These are phyloP conservation scores for Frankliniella intonsa DNA, from an alignment of 2,888 invertebrate species.

Conservation along the genomic window DNA sequence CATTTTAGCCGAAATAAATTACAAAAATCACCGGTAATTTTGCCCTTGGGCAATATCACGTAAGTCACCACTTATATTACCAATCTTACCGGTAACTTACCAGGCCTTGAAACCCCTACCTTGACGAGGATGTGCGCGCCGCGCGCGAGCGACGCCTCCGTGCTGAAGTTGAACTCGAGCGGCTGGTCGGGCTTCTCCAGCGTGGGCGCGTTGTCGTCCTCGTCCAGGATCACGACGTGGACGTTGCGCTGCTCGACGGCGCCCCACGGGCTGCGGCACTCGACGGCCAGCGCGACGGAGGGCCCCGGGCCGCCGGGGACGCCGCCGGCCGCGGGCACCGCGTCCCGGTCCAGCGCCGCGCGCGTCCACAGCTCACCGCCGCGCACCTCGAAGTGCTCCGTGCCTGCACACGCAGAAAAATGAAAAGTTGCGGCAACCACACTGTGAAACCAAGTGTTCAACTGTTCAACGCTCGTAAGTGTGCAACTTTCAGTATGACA, in stretches of 20 bases:
- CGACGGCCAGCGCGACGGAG: background rate
- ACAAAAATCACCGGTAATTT: too few species aligned
- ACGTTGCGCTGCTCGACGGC: background rate
- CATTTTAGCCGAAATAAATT: too few species aligned
- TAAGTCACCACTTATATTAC: too few species aligned
- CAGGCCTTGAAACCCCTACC: too few species aligned
- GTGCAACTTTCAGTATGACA: too few species aligned
- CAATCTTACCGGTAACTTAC: too few species aligned
- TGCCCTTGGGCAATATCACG: too few species aligned
- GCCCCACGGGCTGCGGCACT: background rate
- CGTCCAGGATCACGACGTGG: background rate
- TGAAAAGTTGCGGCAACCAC: too few species aligned
- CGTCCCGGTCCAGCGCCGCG: background rate
- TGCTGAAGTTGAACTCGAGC: slow-evolving; percentile 16
- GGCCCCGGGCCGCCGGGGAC: background rate
- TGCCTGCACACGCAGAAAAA: background rate
- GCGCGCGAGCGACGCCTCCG: background rate
- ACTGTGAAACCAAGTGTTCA: too few species aligned
- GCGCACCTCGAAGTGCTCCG: slow-evolving; percentile 4
- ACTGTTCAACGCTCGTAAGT: too few species aligned
- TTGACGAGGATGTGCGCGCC: background rate
- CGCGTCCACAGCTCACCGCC: background rate
- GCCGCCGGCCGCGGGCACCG: background rate
- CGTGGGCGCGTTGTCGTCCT: slow-evolving; percentile 9
- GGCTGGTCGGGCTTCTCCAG: background rate